These are phyloP conservation scores for Nyctereutes procyonoides DNA, from an alignment of 2,113 vertebrate genomes.

Conservation along the genomic window DNA sequence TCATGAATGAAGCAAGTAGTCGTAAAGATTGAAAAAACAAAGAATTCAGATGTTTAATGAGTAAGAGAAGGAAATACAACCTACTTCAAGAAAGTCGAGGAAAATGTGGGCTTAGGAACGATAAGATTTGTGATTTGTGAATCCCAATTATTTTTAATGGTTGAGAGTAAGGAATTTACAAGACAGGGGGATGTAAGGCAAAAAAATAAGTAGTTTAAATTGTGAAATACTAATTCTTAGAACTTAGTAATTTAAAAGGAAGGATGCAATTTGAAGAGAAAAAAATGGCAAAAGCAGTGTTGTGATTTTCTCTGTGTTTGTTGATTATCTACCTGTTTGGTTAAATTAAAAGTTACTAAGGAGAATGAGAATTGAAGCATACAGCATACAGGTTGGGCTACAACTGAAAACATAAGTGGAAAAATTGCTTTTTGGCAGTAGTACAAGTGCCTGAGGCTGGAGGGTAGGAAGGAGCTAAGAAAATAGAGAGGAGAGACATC, in stretches of 20 bases:
- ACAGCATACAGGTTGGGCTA: neutral
- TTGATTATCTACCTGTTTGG: neutral
- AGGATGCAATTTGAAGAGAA: neutral
- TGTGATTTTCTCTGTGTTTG: neutral
- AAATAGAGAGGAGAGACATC: conserved; percentile 4
- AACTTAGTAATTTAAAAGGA: neutral
- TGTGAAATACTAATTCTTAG: neutral
- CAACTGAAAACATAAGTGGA: neutral
- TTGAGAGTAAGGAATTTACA: neutral
- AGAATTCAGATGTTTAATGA: neutral
- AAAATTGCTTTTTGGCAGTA: neutral
- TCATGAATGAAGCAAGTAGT: neutral
- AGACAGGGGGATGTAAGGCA: neutral
- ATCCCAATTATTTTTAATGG: neutral
- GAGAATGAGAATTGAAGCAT: neutral
- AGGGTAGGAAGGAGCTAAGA: neutral
- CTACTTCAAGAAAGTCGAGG: neutral
- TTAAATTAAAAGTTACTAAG: neutral
- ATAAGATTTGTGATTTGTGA: neutral
- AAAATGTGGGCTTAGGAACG: neutral
- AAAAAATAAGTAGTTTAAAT: neutral
- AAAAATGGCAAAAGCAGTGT: neutral
- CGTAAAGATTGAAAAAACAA: neutral
- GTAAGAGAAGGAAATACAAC: neutral
- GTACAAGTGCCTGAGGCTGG: neutral